phyloP scores from a whole-genome alignment of 2,888 invertebrate species.

The Fissipunctia ypsillon region DNA sequence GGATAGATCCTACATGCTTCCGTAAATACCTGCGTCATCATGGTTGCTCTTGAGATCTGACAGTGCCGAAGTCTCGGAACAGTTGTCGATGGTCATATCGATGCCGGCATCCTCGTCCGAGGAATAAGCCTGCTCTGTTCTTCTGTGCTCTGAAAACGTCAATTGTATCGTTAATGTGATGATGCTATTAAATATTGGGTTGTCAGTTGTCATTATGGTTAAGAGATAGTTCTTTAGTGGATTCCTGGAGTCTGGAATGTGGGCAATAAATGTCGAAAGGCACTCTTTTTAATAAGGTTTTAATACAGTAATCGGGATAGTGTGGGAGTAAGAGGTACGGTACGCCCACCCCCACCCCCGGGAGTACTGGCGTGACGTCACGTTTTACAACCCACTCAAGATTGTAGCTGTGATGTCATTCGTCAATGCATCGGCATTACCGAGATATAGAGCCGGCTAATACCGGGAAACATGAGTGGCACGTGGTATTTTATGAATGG shows the following conservation, averaged over 20 bases:
- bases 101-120: slow-evolving; percentile 93
- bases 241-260: neutral
- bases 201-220: neutral
- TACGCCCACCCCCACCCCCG: neutral
- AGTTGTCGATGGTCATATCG: slow-evolving; percentile 93
- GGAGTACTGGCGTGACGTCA: slow-evolving; percentile 28
- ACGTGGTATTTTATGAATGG: slow-evolving; percentile 12
- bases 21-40: slow-evolving; percentile 88
- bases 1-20: neutral
- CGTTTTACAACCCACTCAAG: slow-evolving; percentile 28
- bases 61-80: slow-evolving; percentile 94
- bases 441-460: neutral
- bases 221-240: neutral
- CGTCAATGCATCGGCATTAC: neutral
- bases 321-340: neutral
- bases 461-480: slow-evolving; percentile 1
- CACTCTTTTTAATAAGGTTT: slow-evolving; percentile 10
- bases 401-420: slow-evolving; percentile 35
- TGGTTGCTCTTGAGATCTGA: slow-evolving; percentile 94
- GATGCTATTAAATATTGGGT: neutral
- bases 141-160: slow-evolving; percentile 84
- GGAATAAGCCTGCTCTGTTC: slow-evolving; percentile 91
- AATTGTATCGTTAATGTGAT: slow-evolving; percentile 25
- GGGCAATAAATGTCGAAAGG: neutral
- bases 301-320: neutral